Evolutionary conservation across 2,888 invertebrate genomes (phyloP), one percentile per base, ranked within the genome.

Genomic region (Proisotoma minuta): DNA sequence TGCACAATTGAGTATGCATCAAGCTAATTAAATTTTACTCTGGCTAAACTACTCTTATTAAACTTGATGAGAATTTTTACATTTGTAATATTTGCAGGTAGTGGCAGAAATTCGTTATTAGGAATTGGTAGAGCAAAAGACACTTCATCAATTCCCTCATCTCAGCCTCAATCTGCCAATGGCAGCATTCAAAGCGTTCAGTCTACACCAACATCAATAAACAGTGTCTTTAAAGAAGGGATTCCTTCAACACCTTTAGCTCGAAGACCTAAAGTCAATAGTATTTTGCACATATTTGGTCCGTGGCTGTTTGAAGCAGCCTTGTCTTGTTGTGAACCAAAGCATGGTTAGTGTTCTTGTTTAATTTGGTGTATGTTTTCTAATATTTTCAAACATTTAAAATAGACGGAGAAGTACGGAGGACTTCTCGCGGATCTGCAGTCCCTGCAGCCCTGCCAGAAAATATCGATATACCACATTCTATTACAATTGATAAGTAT

Each of bases 221-320:
- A 59, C 22, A 34, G 39, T 2, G 18, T 56, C 12, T 18, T 26
- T 29, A 4, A 47, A 10, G 29, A 15, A 8, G 22, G 1, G 4
- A 34, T 34, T 5, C 34, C 40, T 47, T 39, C 57, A 8, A 43
- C 62, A 1, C 59, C 63, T 2, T 18, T 67, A 18, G 84, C 86
- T 20, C 82, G 85, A 27, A 83, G 95, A 60, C 94, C 96, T 22
- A 91, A 91, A 76, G 94, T 94, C 75, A 96, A 97, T 79, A 95
- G 95, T 68, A 89, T 97, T 77, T 83, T 97, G 62, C 95, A 97
- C 78, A 81, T 97, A 71, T 95, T 96, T 78, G 96, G 97, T 1
- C 90, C 92, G 76, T 97, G 97, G 97, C 80, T 97, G 68, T 95
- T 96, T 77, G 96, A 97, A 78, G 95, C 95, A 3, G 90, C 95